Evolutionary conservation across 2,113 vertebrate genomes (phyloP).

Genomic region (Tupaia chinensis): DNA sequence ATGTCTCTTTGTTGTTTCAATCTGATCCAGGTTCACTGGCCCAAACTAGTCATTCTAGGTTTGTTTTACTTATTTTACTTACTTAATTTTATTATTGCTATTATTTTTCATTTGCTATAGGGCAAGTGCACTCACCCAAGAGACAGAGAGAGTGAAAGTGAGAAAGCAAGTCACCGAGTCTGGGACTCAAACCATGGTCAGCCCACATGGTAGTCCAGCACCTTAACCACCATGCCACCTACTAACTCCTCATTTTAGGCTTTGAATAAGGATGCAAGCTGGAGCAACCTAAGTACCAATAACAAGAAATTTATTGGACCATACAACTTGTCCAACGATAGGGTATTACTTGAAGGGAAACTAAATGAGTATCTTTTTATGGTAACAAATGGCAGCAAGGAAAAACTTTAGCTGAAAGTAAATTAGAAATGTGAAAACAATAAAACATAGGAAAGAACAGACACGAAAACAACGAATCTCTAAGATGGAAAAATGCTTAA

Average conservation of each 20-base stretch:
- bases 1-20: neutral
- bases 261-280: slow-evolving; percentile 1
- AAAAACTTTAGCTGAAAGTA: slow-evolving; percentile 58
- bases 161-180: too few relatives aligned
- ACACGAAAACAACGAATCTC: neutral
- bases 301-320: slow-evolving; percentile 39
- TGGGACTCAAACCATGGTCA: too few relatives aligned
- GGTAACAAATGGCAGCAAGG: slow-evolving; percentile 33
- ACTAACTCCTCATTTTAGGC: neutral
- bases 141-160: too few relatives aligned
- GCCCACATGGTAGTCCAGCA: too few relatives aligned
- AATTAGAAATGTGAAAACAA: slow-evolving; percentile 66
- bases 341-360: slow-evolving; percentile 38
- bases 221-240: too few relatives aligned
- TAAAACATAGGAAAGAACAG: slow-evolving; percentile 45
- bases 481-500: slow-evolving; percentile 35
- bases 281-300: neutral
- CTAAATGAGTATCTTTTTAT: slow-evolving; percentile 43
- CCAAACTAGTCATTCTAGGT: neutral
- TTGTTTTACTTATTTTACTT: neutral
- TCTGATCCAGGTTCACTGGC: neutral
- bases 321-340: slow-evolving; percentile 19
- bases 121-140: too few relatives aligned
- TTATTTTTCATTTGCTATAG: too few relatives aligned
- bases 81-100: too few relatives aligned